Evolutionary conservation across 2,113 vertebrate species (phyloP).

Genomic region (Entomyzon cyanotis): DNA sequence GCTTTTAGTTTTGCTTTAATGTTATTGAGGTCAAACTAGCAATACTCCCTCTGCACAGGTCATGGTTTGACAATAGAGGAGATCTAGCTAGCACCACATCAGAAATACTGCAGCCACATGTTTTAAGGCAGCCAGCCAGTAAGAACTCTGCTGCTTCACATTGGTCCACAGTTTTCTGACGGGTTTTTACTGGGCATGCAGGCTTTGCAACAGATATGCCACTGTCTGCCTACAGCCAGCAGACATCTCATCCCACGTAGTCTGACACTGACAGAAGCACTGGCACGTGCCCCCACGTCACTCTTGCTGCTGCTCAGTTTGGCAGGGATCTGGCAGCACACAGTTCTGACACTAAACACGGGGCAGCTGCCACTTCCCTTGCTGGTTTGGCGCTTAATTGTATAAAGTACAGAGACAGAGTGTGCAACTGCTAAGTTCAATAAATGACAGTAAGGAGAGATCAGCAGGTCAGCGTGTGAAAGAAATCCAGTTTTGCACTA

Average conservation of each 20-base stretch:
- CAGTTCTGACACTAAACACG: background rate
- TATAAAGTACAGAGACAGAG: background rate
- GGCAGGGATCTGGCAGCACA: background rate
- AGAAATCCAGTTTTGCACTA: background rate
- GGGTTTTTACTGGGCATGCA: background rate
- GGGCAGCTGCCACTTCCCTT: background rate
- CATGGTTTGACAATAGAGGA: background rate
- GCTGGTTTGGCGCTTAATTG: background rate
- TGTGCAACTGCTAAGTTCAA: background rate
- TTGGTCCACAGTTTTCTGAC: background rate
- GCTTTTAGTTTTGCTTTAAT: conserved; percentile 9
- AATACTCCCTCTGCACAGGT: background rate
- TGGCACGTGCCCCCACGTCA: fast-evolving
- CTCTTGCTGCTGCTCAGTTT: background rate
- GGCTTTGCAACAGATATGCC: fast-evolving
- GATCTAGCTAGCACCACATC: background rate
- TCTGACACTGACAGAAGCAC: background rate
- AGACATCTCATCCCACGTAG: fast-evolving
- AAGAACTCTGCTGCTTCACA: background rate
- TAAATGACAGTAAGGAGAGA: background rate
- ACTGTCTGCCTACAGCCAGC: background rate
- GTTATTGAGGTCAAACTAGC: background rate
- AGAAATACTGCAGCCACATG: background rate
- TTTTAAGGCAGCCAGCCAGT: background rate
- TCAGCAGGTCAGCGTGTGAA: background rate